These are phyloP conservation scores for Engraulis encrasicolus DNA, from an alignment of 2,113 vertebrate species.

Conservation along the genomic window DNA sequence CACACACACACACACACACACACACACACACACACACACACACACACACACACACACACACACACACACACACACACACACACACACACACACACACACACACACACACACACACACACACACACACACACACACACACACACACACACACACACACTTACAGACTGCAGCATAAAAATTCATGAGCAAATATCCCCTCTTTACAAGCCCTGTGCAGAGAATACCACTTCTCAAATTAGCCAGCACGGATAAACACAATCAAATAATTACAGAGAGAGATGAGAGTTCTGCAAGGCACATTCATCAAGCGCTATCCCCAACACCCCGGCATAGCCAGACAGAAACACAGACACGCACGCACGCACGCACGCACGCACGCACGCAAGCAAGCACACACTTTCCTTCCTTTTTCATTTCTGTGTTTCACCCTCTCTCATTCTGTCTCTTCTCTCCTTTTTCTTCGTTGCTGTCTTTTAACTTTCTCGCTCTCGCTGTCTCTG, in stretches of 20 bases:
- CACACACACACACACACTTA: neutral
- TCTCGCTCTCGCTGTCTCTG: neutral
- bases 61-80: neutral
- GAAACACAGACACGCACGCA: too few relatives aligned
- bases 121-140: neutral
- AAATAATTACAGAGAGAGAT: constrained; percentile 38
- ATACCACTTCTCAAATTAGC: constrained; percentile 52
- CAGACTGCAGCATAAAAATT: too few relatives aligned
- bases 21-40: neutral
- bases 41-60: neutral
- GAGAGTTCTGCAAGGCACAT: too few relatives aligned
- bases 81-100: constrained; percentile 16
- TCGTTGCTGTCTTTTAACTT: neutral
- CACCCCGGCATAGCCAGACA: too few relatives aligned
- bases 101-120: neutral
- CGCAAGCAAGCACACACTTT: too few relatives aligned
- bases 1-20: neutral
- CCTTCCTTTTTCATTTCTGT: too few relatives aligned
- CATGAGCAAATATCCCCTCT: too few relatives aligned
- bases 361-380: too few relatives aligned
- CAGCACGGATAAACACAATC: constrained; percentile 47
- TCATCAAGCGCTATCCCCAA: too few relatives aligned
- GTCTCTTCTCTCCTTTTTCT: neutral
- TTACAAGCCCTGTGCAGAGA: constrained; percentile 21
- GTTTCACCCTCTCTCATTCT: too few relatives aligned